Evolutionary conservation across 2,113 vertebrate species (phyloP), one percentile per base, ranked within the genome.

Genomic region (Istiophorus platypterus): DNA sequence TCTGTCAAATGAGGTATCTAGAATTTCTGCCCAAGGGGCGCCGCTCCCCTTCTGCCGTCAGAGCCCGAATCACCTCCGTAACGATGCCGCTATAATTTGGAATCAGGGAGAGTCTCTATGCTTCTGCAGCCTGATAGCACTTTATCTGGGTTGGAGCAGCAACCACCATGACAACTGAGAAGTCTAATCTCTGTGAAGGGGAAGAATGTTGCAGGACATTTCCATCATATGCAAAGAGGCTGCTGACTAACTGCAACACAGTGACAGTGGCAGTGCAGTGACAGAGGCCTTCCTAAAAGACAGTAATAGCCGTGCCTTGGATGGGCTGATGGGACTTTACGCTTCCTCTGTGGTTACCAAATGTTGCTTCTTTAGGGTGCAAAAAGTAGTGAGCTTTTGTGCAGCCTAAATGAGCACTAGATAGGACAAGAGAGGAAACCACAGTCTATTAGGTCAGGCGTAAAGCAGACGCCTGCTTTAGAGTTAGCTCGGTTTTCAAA

Each of bases 141-240:
- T 86, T 89, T 92, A 94, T 93, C 92, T 87, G 70, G 12, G 47
- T 1, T 17, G 37, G 64, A 71, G 62, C 85, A 89, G 80, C 77
- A 85, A 39, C 66, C 84, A 64, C 41, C 62, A n/a, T 92, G 88
- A 85, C 89, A 90, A 63, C 63, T 73, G 78, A 86, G 73, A 80
- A 71, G 72, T 85, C 81, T 92, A 90, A 92, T 90, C 88, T 88
- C 69, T 45, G 62, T 79, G 80, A 71, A 76, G 64, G 65, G 78
- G 76, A 82, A 85, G 81, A 87, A 59, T 10, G 34, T 58, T 34
- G 83, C 75, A 84, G 68, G 85, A 85, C 67, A 17, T 80, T 74
- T 76, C 72, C 63, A 77, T 85, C 70, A 64, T 78, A 81, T 34
- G 89, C 82, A 82, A 82, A 65, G 61, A 24, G 72, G 49, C 75